Evolutionary conservation across 2,113 vertebrate genomes (phyloP), one percentile per base, ranked within the genome.

Genomic region (Pelecanus crispus): DNA sequence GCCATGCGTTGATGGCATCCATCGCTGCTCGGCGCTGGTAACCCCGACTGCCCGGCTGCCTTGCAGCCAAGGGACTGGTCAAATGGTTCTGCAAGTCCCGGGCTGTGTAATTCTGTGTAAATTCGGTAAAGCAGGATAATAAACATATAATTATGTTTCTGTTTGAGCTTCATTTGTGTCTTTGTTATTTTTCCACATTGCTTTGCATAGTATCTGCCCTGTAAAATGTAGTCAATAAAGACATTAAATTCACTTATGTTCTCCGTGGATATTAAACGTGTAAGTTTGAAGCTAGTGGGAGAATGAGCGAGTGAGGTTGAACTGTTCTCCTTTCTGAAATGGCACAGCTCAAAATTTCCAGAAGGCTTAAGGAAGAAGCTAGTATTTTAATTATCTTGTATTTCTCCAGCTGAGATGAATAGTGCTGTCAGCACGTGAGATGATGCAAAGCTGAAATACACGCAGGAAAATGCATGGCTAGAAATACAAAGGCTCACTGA

Each of bases 381-480:
- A 96, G 65, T 97, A 68, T 93, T 96, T 96, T 95, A 97, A 95
- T 95, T 93, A 86, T 44, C 85, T 93, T 94, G 22, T 84, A 85
- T 95, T 94, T 94, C 75, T 96, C 52, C 19, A 86, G 59, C 58
- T 58, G 86, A 95, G 62, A 92, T 96, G 74, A 97, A 96, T 95
- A 95, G 92, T 2, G 5, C 66, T 50, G 92, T 96, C 89, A 93
- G 38, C 5, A 8, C 31, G 6, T 50, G 52, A 92, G 67, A 59
- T 85, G 94, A 87, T 80, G 65, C 10, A 7, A 90, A 96, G 66
- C 55, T 92, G 88, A 56, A 73, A 91, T 82, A 20, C 40, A 40
- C 2, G 3, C 22, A 53, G 86, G 90, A 62, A 71, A 91, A 92
- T 17, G 52, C 71, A 34, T 2, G 2, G 28, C 34, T 62, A 59